These are phyloP conservation scores for Pygoscelis antarcticus DNA, from an alignment of 2,113 vertebrate species.

Conservation along the genomic window DNA sequence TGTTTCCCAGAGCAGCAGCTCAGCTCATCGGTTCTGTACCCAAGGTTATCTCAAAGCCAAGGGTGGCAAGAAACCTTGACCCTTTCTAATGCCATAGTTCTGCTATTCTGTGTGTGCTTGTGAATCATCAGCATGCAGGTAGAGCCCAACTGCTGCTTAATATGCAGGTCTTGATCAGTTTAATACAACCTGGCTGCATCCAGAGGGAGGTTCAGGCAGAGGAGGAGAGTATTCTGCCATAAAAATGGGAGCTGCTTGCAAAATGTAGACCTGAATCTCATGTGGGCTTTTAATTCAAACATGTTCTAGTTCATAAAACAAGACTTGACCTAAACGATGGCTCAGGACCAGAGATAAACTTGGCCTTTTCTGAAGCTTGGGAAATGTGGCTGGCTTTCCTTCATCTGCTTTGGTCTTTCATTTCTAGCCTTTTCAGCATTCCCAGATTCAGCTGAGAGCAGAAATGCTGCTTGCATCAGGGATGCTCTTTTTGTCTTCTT, in stretches of 20 bases:
- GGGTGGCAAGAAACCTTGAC: neutral
- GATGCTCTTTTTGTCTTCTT: neutral
- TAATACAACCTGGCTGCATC: neutral
- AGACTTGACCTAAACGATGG: neutral
- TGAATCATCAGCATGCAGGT: neutral
- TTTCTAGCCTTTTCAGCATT: neutral
- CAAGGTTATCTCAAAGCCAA: neutral
- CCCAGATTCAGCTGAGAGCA: neutral
- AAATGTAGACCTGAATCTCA: neutral
- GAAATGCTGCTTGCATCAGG: neutral
- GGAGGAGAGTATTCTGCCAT: neutral
- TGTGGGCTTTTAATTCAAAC: neutral
- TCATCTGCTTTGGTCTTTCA: neutral
- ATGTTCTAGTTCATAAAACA: neutral
- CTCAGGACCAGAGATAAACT: neutral
- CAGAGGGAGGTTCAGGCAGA: neutral
- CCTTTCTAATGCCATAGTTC: neutral
- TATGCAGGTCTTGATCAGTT: neutral
- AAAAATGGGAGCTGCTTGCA: neutral
- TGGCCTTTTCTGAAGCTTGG: neutral
- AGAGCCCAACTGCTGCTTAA: neutral
- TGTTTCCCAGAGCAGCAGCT: neutral
- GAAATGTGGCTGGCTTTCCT: neutral
- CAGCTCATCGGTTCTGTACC: neutral
- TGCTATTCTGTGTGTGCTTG: neutral